Base-by-base conservation (phyloP, 35 echinoderm and acorn worm genomes). In the Apostichopus japonicus region DNA sequence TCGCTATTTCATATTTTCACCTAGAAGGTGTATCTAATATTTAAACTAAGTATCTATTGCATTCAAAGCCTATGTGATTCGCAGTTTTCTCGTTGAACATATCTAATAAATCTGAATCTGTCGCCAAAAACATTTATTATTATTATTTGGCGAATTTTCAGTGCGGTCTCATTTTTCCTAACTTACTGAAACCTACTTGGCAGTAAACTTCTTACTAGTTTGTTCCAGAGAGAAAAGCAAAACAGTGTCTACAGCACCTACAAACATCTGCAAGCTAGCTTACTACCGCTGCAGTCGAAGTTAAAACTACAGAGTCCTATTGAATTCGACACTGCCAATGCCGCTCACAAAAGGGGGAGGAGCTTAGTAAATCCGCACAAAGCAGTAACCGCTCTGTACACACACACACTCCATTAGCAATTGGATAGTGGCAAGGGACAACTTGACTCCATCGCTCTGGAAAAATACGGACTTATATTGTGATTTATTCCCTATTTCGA, bases 401-500 rank as follows among this genome's bases (percentile, higher is more conserved):
- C 61, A 75, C 86, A 89, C 86, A 72, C 86, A 72, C 56, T 72
- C 63, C 86, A 89, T 89, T 89, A 51, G 86, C 86, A 89, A 89
- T 89, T 65, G 55, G 83, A 89, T 73, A 73, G 59, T 89, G 63
- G 86, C 86, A 67, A 89, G 86, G 54, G 63, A 25, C 13, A 54
- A 65, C 86, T 89, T 72, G 61, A 33, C 59, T 73, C 23, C 6
- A 24, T 53, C 86, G 59, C 86, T 89, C 62, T 89, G 86, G 86
- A 89, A 89, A 65, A 89, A 52, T 89, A 89, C 86, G 86, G 86
- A 89, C 86, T 65, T 89, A 87, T 72, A 89, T 52, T 72, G 86
- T 89, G 86, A 89, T 89, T 89, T 89, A 89, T 51, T 72, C 86
- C 62, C 44, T 91, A 78, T 91, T 91, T 77, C 72, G 90, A 67